phyloP scores from a whole-genome alignment of 2,888 invertebrate genomes.

The Drosophila mercatorum region DNA sequence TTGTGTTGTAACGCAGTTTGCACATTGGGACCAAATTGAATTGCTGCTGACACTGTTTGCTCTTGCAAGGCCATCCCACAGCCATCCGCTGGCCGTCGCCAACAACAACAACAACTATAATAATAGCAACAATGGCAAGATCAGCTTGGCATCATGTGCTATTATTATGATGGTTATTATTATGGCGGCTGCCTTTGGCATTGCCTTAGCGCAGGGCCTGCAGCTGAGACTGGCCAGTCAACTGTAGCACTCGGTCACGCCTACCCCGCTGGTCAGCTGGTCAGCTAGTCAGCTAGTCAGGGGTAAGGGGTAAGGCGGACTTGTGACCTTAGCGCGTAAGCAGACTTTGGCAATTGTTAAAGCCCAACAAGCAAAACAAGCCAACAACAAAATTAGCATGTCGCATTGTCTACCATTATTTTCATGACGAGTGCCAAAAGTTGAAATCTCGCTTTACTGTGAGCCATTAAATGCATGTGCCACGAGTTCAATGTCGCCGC shows the following conservation, averaged over 20 bases:
- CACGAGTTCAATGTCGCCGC: conserved; percentile 54
- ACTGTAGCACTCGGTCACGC: conserved; percentile 58
- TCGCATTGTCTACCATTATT: conserved; percentile 54
- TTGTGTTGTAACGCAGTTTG: conserved; percentile 36
- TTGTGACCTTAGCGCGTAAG: conserved; percentile 72
- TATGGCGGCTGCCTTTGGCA: conserved; percentile 46
- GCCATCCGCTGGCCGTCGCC: conserved; percentile 23
- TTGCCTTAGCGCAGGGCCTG: conserved; percentile 30
- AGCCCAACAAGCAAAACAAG: background rate
- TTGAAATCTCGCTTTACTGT: conserved; percentile 37
- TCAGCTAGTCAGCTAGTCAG: conserved; percentile 1
- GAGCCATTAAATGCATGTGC: conserved; percentile 46
- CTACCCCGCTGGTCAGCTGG: conserved; percentile 22
- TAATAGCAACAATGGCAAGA: conserved; percentile 37
- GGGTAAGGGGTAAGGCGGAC: conserved; percentile 28
- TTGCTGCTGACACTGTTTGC: conserved; percentile 39
- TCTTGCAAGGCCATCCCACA: conserved; percentile 43
- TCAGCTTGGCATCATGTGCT: conserved; percentile 40
- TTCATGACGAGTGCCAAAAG: conserved; percentile 50
- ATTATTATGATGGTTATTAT: conserved; percentile 61
- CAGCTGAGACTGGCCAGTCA: conserved; percentile 53
- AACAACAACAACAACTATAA: background rate
- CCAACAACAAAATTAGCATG: conserved; percentile 50
- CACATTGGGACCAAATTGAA: conserved; percentile 25
- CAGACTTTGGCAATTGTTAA: conserved; percentile 60